These are phyloP conservation scores for Cephalotes varians DNA, from an alignment of 2,888 invertebrate genomes.

Conservation along the genomic window DNA sequence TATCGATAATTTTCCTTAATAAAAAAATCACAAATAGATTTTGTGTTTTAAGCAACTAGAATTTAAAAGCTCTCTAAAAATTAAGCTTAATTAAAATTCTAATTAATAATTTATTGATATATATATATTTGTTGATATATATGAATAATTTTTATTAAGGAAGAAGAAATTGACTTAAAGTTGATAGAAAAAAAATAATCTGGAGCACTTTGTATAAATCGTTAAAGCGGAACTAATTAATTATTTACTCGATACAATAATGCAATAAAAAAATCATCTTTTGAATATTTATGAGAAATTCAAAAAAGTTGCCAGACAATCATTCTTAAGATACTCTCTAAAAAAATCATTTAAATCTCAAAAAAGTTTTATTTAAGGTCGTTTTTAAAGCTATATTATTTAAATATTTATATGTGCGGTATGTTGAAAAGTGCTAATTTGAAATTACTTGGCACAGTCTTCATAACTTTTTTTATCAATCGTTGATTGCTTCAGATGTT, in stretches of 20 bases:
- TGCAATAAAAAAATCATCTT: background rate
- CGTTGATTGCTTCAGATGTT: background rate
- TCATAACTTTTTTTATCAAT: conserved; percentile 2
- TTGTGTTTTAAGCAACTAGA: background rate
- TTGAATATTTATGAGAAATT: background rate
- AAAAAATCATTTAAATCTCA: background rate
- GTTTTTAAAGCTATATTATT: background rate
- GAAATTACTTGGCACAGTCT: background rate
- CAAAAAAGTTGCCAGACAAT: background rate
- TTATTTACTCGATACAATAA: background rate
- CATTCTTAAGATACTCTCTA: background rate
- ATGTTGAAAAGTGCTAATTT: background rate
- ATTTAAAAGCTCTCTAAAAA: background rate
- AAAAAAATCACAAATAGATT: background rate
- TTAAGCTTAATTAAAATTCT: no score
- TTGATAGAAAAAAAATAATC: no score
- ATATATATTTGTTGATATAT: no score
- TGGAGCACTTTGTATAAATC: background rate
- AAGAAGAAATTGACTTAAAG: background rate
- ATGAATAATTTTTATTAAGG: background rate
- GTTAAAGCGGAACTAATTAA: background rate
- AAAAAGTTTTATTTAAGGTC: background rate
- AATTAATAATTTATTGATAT: no score
- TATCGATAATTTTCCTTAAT: background rate
- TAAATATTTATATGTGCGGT: background rate